Percentiles rank a stretch among this genome's conserved stretches.
Conservation (phyloP, 2,888 invertebrate species). For the Noctua janthe region DNA sequence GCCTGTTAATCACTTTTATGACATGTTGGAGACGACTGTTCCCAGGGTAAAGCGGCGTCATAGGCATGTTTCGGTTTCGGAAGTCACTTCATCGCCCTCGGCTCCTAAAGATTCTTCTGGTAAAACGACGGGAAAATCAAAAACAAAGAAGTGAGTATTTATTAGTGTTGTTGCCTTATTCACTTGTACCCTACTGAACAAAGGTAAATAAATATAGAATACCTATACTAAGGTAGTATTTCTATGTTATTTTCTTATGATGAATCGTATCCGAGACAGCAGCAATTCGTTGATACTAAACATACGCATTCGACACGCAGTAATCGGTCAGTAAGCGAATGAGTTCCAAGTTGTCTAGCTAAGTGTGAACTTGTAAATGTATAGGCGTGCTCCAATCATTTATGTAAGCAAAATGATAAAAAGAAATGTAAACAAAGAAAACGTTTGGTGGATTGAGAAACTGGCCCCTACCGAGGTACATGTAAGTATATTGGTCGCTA, state of each 20-base stretch:
- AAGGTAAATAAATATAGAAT: conserved; percentile 1
- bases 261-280: conserved; percentile 26
- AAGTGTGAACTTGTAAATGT: conserved; percentile 67
- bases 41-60: conserved; percentile 59
- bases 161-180: not conserved
- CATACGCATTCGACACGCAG: conserved; percentile 25
- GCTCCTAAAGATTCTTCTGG: no score
- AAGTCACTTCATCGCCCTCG: not conserved
- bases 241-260: conserved; percentile 15
- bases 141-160: not conserved
- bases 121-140: not conserved
- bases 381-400: conserved; percentile 71
- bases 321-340: conserved; percentile 37
- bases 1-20: conserved; percentile 85
- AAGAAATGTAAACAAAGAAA: conserved; percentile 72
- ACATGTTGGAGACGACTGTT: conserved; percentile 75
- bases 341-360: conserved; percentile 43
- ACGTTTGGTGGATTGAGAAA: conserved; percentile 74
- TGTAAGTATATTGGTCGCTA: conserved; percentile 68
- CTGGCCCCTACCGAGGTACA: conserved; percentile 60
- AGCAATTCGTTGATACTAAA: conserved; percentile 40
- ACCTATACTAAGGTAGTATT: not conserved
- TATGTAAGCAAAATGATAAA: conserved; percentile 72
- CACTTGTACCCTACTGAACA: not conserved
- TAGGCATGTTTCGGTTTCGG: conserved; percentile 22